Evolutionary conservation across 2,888 invertebrate genomes (phyloP).

Genomic region (Bunonema sp.): DNA sequence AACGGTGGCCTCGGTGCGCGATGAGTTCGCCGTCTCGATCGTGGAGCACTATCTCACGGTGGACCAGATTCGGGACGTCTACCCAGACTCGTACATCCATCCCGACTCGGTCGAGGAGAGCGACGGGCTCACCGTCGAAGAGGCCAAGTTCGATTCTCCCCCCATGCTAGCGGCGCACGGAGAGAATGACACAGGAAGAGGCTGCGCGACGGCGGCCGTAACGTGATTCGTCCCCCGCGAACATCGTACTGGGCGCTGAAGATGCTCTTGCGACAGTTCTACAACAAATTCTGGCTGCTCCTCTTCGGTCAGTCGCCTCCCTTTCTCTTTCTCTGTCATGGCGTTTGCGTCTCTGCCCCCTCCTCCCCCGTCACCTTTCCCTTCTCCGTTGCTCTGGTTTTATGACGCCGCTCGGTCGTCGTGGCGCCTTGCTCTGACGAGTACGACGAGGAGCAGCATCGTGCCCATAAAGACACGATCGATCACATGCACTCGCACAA

Average conservation of each 20-base stretch:
- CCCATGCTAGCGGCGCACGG: neutral
- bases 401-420: neutral
- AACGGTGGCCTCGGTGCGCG: no score
- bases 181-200: slow-evolving; percentile 17
- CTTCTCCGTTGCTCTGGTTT: neutral
- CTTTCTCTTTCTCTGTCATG: no score
- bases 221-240: slow-evolving; percentile 22
- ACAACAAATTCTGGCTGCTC: slow-evolving; percentile 40
- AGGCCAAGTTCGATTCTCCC: slow-evolving; percentile 19
- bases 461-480: no score
- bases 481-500: no score
- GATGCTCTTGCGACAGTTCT: slow-evolving; percentile 31
- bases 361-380: neutral
- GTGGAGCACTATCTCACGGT: slow-evolving; percentile 35
- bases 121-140: slow-evolving; percentile 30
- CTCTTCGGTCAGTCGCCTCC: slow-evolving; percentile 14
- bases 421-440: neutral
- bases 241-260: slow-evolving; percentile 16
- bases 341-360: no score
- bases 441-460: slow-evolving; percentile 3
- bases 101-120: slow-evolving; percentile 23
- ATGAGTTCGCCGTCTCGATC: slow-evolving; percentile 21
- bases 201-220: slow-evolving; percentile 31
- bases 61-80: slow-evolving; percentile 24
- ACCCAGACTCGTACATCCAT: slow-evolving; percentile 34